phyloP scores from a whole-genome alignment of 2,888 invertebrate species.

The Xestia sexstrigata region DNA sequence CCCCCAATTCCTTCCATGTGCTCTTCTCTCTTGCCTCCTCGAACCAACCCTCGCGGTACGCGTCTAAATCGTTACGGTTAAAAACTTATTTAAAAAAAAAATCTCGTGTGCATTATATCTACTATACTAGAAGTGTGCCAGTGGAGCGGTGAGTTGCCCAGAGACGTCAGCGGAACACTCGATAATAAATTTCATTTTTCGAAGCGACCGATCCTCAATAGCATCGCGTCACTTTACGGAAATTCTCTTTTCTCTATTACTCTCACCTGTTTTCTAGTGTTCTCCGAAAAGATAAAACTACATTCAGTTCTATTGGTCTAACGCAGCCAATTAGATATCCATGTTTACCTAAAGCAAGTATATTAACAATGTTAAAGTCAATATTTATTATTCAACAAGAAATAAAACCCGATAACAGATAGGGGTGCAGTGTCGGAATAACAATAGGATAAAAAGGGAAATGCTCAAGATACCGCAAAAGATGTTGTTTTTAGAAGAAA shows the following conservation, averaged over 20 bases:
- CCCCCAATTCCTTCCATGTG: no score
- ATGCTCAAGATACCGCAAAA: constrained; percentile 61
- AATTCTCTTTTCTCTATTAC: constrained; percentile 64
- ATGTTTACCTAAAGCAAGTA: constrained; percentile 6
- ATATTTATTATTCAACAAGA: constrained; percentile 27
- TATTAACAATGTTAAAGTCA: constrained; percentile 4
- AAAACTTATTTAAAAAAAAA: not conserved
- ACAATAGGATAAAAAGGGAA: constrained; percentile 60
- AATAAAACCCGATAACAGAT: constrained; percentile 34
- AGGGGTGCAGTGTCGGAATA: constrained; percentile 56
- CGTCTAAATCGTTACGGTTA: no score
- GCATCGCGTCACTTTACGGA: constrained; percentile 72
- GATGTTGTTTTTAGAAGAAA: constrained; percentile 62
- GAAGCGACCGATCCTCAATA: constrained; percentile 74
- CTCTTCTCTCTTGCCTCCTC: no score
- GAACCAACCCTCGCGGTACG: no score
- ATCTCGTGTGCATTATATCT: not conserved
- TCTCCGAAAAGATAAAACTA: constrained; percentile 33
- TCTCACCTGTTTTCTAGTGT: constrained; percentile 48
- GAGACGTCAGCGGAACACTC: constrained; percentile 65
- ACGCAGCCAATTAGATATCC: constrained; percentile 19
- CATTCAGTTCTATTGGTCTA: constrained; percentile 11
- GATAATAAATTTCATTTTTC: constrained; percentile 80
- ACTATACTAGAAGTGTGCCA: not conserved
- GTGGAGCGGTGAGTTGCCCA: constrained; percentile 32